Base-by-base conservation (phyloP, 2,113 vertebrate genomes). In the Sardina pilchardus region DNA sequence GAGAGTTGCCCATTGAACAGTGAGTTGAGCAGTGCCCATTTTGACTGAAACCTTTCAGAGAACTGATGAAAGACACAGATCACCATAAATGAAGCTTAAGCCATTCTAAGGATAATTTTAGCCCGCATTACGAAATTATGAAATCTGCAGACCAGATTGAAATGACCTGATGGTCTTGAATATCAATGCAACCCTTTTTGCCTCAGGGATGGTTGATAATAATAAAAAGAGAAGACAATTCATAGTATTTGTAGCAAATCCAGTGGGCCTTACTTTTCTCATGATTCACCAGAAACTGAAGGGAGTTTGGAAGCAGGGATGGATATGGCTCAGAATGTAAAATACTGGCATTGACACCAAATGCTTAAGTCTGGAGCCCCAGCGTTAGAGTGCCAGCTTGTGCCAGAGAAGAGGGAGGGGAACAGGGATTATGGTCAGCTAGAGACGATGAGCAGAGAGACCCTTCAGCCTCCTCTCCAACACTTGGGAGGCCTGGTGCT, bases 31-130 rank as follows among this genome's bases (percentile, higher is more conserved):
- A 48, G 39, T 42, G 39, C 39, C 39, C 1, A 17, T 53, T 63
- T 26, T 63, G 56, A 21, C 56, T 63, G 24, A 63, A 67, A 67
- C 63, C 8, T 67, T 10, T 67, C 26, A 12, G n/a, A 59, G 5
- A 9, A 26, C 21, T 24, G 24, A 5, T 26, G 24, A 63, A 63
- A 63, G 24, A 26, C 63, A 63, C 24, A 17, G 16, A 56, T 56
- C 50, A 56, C 12, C 19, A 56, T 4, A 56, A 56, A 67, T 30
- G 24, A 67, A 30, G n/a, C n/a, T 4, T 26, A 81, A 81, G 63
- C 81, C 67, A 71, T 86, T 48, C 43, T 5, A 86, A 50, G 81
- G 34, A 86, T 39, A 45, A 82, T 83, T 36, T 83, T 45, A 83
- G 59, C 63, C 36, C 16, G 24, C 24, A 21, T 83, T 47, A 67